Evolutionary conservation across 2,113 vertebrate genomes (phyloP).

Genomic region (Rhabdornis inornatus): DNA sequence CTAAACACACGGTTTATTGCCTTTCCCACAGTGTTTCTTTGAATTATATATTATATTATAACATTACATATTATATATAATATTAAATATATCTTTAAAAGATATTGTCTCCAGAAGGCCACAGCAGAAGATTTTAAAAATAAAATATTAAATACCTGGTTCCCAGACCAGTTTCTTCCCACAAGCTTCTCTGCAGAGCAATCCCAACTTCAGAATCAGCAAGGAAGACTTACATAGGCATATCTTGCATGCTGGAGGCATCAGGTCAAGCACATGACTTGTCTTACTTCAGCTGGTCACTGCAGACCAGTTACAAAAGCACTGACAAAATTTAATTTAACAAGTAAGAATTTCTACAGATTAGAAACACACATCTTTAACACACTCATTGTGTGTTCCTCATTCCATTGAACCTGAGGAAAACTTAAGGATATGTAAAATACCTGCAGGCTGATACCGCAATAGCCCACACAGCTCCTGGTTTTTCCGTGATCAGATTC

Average conservation of each 20-base stretch:
- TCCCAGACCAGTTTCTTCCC: not conserved
- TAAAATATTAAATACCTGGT: not conserved
- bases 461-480: not conserved
- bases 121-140: not conserved
- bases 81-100: too few relatives aligned
- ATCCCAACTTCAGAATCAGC: not conserved
- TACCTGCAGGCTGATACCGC: not conserved
- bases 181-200: not conserved
- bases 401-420: not conserved
- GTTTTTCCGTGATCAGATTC: not conserved
- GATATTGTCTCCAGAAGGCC: not conserved
- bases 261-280: not conserved
- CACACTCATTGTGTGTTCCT: too few relatives aligned
- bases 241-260: not conserved
- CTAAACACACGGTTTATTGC: not conserved
- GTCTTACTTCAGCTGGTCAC: not conserved
- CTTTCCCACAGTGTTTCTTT: not conserved
- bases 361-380: not conserved
- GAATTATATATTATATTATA: not conserved
- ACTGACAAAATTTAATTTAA: not conserved
- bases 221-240: not conserved
- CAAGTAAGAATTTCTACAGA: not conserved
- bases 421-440: not conserved
- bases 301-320: not conserved
- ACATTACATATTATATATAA: too few relatives aligned